Percentiles rank a stretch among this genome's conserved stretches.
These are phyloP conservation scores for Synergus laeviventris DNA, from an alignment of 2,888 invertebrate genomes.

Conservation along the genomic window DNA sequence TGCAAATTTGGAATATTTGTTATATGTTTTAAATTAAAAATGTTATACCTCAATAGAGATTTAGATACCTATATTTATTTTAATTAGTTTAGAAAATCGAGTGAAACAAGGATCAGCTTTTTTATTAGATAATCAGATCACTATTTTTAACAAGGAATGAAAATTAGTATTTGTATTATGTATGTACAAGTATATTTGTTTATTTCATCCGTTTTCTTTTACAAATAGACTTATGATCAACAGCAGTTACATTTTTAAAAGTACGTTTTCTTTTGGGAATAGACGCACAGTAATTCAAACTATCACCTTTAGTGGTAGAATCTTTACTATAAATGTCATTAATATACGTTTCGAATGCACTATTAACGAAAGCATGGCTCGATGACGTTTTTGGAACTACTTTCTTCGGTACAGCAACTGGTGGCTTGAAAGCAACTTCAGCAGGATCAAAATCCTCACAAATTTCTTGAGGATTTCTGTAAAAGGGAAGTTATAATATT, in stretches of 20 bases:
- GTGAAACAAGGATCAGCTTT: no score
- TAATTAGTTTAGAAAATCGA: no score
- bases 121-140: no score
- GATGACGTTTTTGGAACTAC: slow-evolving; percentile 30
- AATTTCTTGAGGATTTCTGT: slow-evolving; percentile 50
- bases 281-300: neutral
- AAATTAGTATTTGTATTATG: no score
- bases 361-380: slow-evolving; percentile 3
- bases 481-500: slow-evolving; percentile 35
- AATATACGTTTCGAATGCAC: slow-evolving; percentile 9
- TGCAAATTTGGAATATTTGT: neutral
- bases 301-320: neutral
- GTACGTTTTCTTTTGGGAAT: slow-evolving; percentile 18
- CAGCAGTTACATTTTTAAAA: neutral
- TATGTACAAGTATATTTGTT: neutral
- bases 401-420: slow-evolving; percentile 50
- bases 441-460: slow-evolving; percentile 50
- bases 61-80: no score
- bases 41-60: no score
- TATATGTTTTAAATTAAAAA: no score
- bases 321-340: neutral
- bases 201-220: neutral
- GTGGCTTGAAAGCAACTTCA: slow-evolving; percentile 49
- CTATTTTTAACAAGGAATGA: no score
- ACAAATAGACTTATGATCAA: neutral